Percentiles rank a stretch among this genome's conserved stretches.
Evolutionary conservation across 2,797 vertebrate species (phyloP).

Genomic region (Buceros bicornis): DNA sequence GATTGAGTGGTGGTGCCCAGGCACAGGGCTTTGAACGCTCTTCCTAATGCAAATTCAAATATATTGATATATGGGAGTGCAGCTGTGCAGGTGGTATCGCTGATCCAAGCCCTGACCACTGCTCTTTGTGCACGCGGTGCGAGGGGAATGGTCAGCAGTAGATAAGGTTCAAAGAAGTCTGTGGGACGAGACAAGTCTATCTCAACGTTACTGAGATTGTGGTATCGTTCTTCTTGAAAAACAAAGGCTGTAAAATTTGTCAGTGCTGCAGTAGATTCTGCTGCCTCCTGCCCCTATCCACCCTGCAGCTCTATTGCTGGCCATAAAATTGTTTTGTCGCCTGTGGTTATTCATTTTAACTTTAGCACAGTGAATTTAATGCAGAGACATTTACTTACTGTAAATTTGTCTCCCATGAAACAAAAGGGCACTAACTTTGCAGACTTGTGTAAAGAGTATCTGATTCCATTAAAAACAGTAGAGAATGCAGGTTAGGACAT

Average conservation of each 20-base stretch:
- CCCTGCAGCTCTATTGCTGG: conserved; percentile 18
- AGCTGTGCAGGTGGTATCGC: not conserved
- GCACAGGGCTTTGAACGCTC: not conserved
- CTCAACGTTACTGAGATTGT: conserved; percentile 22
- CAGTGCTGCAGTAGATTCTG: not conserved
- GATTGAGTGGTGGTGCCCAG: not conserved
- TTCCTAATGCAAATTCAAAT: not conserved
- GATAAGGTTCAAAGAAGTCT: not conserved
- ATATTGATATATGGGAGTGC: not conserved
- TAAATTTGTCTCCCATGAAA: conserved; percentile 69
- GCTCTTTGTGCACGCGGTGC: not conserved
- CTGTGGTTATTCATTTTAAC: conserved; percentile 64
- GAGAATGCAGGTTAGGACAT: conserved; percentile 29
- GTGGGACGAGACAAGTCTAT: not conserved
- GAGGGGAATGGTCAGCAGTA: not conserved
- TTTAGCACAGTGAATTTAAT: conserved; percentile 71
- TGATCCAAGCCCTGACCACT: not conserved
- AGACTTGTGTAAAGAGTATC: conserved; percentile 45
- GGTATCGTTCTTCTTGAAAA: conserved; percentile 32
- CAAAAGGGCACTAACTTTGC: conserved; percentile 39
- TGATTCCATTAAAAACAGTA: conserved; percentile 57
- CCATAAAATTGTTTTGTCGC: conserved; percentile 66
- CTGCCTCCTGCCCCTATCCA: conserved; percentile 9
- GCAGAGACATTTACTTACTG: conserved; percentile 65
- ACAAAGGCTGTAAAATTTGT: conserved; percentile 26